Percentiles rank a stretch among this genome's conserved stretches.
These are phyloP conservation scores for Parazoanthus darwini DNA, from an alignment of 92 coral and sea anemone species.

Conservation along the genomic window DNA sequence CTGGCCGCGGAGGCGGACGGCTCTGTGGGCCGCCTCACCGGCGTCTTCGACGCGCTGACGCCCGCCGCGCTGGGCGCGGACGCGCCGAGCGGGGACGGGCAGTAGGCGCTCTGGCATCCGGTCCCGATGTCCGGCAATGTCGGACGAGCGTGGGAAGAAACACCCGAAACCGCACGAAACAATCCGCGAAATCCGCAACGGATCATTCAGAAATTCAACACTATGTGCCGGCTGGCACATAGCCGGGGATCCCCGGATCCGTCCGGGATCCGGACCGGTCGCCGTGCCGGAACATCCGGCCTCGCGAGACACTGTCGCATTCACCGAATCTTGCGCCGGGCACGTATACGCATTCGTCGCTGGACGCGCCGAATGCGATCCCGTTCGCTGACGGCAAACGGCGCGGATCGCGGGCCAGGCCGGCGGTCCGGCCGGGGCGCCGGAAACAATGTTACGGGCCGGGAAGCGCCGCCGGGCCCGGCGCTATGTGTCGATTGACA, in stretches of 20 bases:
- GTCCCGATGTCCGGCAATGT: background rate
- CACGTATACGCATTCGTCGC: constrained; percentile 15
- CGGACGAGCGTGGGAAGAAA: constrained; percentile 1
- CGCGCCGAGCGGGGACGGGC: no score
- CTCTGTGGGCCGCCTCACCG: no score
- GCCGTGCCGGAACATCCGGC: constrained; percentile 8
- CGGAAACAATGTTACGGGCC: background rate
- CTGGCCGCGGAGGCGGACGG: no score
- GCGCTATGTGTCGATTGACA: no score
- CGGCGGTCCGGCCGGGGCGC: constrained; percentile 1
- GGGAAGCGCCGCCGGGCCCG: no score
- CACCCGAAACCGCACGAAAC: no score
- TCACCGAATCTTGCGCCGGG: constrained; percentile 7
- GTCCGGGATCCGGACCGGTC: constrained; percentile 6
- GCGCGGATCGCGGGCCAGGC: constrained; percentile 5
- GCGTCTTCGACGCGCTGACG: no score
- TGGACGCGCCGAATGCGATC: background rate
- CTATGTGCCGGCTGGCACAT: constrained; percentile 10
- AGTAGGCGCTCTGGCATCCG: background rate
- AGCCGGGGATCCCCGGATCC: constrained; percentile 18
- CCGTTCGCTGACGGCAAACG: constrained; percentile 5
- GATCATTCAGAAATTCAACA: background rate
- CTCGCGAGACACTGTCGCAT: background rate
- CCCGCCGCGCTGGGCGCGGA: no score
- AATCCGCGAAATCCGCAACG: no score